Evolutionary conservation across 2,797 vertebrate genomes (phyloP).

Genomic region (Acropternis orthonyx): DNA sequence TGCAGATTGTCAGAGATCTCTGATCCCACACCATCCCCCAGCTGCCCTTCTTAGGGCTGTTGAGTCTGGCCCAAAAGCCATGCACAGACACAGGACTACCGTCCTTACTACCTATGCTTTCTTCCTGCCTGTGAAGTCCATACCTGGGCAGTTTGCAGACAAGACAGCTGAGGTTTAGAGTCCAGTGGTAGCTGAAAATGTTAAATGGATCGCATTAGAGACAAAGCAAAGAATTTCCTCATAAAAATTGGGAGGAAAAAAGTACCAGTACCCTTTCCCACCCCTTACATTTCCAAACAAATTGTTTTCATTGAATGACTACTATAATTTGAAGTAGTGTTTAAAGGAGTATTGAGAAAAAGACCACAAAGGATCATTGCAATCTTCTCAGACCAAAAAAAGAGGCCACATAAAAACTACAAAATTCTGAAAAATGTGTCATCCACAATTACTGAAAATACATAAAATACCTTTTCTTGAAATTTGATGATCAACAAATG

Average conservation of each 20-base stretch:
- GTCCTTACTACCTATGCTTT: not conserved
- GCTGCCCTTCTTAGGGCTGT: not conserved
- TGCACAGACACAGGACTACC: no score
- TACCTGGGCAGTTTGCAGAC: not conserved
- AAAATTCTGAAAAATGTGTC: not conserved
- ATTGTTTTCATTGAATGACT: not conserved
- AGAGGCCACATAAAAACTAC: not conserved
- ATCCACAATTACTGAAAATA: not conserved
- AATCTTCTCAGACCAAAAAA: not conserved
- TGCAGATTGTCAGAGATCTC: not conserved
- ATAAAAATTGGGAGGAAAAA: not conserved
- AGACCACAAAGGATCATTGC: not conserved
- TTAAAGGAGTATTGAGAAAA: not conserved
- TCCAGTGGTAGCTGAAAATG: not conserved
- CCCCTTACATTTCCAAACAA: not conserved
- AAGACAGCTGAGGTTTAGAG: not conserved
- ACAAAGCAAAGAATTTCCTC: not conserved
- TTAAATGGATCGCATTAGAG: not conserved
- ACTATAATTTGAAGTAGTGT: not conserved
- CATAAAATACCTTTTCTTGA: not conserved
- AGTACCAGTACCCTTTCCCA: not conserved
- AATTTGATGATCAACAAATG: not conserved
- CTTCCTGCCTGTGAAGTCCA: not conserved
- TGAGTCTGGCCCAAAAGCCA: not conserved
- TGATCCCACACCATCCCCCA: not conserved